These are phyloP conservation scores for Monomorium pharaonis DNA, from an alignment of 1,140 invertebrate species.

Conservation along the genomic window DNA sequence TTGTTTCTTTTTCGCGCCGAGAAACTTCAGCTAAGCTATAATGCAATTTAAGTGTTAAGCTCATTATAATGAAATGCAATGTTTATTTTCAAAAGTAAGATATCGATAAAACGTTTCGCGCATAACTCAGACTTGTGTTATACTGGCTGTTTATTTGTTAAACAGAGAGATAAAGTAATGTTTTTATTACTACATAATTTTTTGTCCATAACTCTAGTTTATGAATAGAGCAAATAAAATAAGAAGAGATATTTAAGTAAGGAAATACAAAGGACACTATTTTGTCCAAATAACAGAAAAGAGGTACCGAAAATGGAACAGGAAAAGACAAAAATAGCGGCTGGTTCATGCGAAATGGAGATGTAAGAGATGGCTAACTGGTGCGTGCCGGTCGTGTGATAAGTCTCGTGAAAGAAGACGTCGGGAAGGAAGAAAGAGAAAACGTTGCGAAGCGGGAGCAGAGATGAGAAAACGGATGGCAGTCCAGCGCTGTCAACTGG, in stretches of 20 bases:
- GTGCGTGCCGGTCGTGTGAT: constrained; percentile 74
- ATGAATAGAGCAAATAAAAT: background rate
- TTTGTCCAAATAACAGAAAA: background rate
- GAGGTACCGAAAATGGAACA: background rate
- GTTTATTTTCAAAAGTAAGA: background rate
- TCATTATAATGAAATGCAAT: too few relatives aligned
- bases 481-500: constrained; percentile 69
- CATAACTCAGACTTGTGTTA: background rate
- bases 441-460: constrained; percentile 47
- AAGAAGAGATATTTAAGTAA: background rate
- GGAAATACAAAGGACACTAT: background rate
- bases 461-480: constrained; percentile 66
- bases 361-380: constrained; percentile 63
- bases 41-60: too few relatives aligned
- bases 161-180: background rate
- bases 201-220: background rate
- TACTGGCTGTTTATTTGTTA: background rate
- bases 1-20: background rate
- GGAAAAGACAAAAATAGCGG: constrained; percentile 14
- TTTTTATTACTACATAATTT: background rate
- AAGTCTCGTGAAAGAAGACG: constrained; percentile 19
- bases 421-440: constrained; percentile 51
- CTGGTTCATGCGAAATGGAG: constrained; percentile 40
- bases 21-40: background rate
- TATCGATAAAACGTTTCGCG: background rate